Base-by-base conservation (phyloP, 2,888 invertebrate species). In the Portevinia maculata region DNA sequence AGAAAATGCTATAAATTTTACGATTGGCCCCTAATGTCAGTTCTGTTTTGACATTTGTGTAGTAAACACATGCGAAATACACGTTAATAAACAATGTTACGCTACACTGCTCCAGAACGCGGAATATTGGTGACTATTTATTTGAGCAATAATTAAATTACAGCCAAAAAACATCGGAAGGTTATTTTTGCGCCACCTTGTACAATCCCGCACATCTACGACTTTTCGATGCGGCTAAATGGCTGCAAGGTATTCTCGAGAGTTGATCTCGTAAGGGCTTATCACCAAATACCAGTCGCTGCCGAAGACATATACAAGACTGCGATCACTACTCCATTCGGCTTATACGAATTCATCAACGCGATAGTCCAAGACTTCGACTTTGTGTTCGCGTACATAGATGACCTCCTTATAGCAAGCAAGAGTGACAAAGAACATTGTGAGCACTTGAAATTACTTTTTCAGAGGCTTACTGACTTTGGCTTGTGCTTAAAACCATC, bases 181-280 rank as follows among this genome's bases (percentile, higher is more conserved):
- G n/a, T n/a, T n/a, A n/a, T n/a, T n/a, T n/a, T n/a, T n/a, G n/a
- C n/a, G n/a, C n/a, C n/a, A n/a, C n/a, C n/a, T n/a, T n/a, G n/a
- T n/a, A n/a, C n/a, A 0, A 55, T 67, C 2, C 6, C 5, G 0
- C 67, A 67, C 7, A 55, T 55, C 0, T 55, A 67, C 0, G 5
- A 67, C 28, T 55, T 55, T 15, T n/a, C 67, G 0, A 24, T 67
- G 44, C 8, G 30, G 11, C 11, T 41, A n/a, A n/a, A n/a, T n/a
- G n/a, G n/a, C n/a, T n/a, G n/a, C n/a, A n/a, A n/a, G n/a, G n/a
- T n/a, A n/a, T n/a, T n/a, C n/a, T n/a, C n/a, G n/a, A n/a, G 3
- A 9, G 11, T 59, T 19, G 59, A 46, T 1, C n/a, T 32, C 1
- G n/a, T 59, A 5, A 41, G 59, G 24, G 59, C 28, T 1, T 44